Conservation (phyloP, 2,888 invertebrate genomes). For the Caenorhabditis sp. region DNA sequence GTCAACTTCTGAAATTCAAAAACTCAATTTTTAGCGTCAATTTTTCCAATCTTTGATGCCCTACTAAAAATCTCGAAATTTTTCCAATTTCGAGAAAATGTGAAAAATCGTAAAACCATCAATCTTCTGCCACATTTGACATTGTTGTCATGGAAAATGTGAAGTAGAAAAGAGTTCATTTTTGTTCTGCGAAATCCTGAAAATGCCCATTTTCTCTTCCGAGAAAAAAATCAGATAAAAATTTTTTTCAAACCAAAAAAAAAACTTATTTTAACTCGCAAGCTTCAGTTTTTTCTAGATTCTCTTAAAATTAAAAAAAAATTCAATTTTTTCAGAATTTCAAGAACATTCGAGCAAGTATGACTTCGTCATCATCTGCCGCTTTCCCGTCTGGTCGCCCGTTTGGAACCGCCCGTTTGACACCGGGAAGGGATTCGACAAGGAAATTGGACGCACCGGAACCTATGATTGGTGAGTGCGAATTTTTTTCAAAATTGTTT, state of each 20-base stretch:
- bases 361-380: neutral
- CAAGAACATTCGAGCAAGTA: neutral
- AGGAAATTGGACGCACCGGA: constrained; percentile 30
- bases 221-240: too few relatives aligned
- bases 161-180: neutral
- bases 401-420: constrained; percentile 36
- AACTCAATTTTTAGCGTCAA: too few relatives aligned
- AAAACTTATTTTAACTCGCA: too few relatives aligned
- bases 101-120: neutral
- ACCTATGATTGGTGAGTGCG: constrained; percentile 39
- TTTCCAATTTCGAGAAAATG: too few relatives aligned
- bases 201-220: neutral
- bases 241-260: too few relatives aligned
- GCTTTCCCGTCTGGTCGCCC: constrained; percentile 8
- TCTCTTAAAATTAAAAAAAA: too few relatives aligned
- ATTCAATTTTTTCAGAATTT: neutral
- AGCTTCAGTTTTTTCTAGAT: too few relatives aligned
- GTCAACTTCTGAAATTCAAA: too few relatives aligned
- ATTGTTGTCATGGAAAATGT: neutral
- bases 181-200: neutral
- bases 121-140: neutral
- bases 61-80: too few relatives aligned
- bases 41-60: too few relatives aligned
- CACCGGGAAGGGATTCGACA: constrained; percentile 19
- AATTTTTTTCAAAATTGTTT: too few relatives aligned